Evolutionary conservation across 1,140 invertebrate genomes (phyloP), one percentile per base, ranked within the genome.

Genomic region (Ooceraea biroi): DNA sequence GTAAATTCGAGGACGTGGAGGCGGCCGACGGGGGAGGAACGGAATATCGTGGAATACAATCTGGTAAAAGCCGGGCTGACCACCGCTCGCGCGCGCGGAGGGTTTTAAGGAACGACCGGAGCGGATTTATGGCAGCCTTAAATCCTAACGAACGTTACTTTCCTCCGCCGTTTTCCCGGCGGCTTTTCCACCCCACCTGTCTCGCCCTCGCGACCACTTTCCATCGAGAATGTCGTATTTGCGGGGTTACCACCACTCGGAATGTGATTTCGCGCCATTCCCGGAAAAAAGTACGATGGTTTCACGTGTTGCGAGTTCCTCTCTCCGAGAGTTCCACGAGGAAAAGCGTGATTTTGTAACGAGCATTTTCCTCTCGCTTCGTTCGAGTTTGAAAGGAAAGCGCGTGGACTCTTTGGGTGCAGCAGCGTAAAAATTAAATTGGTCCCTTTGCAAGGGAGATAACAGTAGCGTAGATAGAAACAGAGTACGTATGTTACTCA

Each of bases 111-210:
- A 89, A 91, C 89, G 91, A 80, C 83, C 72, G 48, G 61, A 57
- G 57, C 83, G 90, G 92, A 93, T 93, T 93, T 93, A 93, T 93
- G 88, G 88, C 55, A 82, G 86, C 84, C 91, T 92, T 92, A 93
- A 92, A 93, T 92, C 92, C 88, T 84, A 78, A 85, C 82, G 73
- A 86, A 88, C 74, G 84, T 65, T 72, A 73, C 50, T 63, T 84
- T 48, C 72, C 30, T 69, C 22, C 77, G 25, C 71, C 46, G 36
- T 41, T 36, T 52, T 73, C 36, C 80, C 86, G 57, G 60, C 57
- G 44, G 30, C 76, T 58, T 44, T 55, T 50, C 58, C 48, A 22
- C 44, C 73, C 36, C 36, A 7, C 36, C 36, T n/a, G n/a, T n/a
- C 2, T 36, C 7, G 36, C 36, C 41, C 76, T 17, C 58, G 57